These are phyloP conservation scores for Mizuhopecten yessoensis DNA, from an alignment of 1,140 invertebrate genomes.

Conservation along the genomic window DNA sequence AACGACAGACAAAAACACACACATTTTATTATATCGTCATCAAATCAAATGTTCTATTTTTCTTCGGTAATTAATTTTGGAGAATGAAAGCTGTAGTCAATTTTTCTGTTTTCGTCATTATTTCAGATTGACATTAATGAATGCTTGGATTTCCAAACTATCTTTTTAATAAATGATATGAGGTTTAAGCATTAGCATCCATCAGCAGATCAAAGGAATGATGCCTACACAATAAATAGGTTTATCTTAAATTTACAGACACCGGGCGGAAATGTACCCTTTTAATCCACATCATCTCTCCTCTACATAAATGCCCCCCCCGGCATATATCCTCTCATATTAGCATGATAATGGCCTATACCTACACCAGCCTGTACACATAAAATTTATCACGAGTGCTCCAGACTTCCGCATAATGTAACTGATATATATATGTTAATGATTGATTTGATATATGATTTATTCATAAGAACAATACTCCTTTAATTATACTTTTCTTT, in stretches of 20 bases:
- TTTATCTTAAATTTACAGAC: constrained; percentile 12
- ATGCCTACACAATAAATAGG: neutral
- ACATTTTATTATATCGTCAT: neutral
- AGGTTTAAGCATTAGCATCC: neutral
- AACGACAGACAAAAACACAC: neutral
- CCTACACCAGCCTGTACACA: neutral
- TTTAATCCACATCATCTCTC: neutral
- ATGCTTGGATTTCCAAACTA: neutral
- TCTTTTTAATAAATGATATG: constrained; percentile 12
- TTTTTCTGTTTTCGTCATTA: neutral
- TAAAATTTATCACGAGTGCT: neutral
- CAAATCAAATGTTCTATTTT: neutral
- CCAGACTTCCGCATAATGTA: neutral
- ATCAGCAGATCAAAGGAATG: neutral
- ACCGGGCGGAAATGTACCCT: constrained; percentile 17
- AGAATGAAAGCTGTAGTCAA: constrained; percentile 2
- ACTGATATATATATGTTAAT: neutral
- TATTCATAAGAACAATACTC: no score
- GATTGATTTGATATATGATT: neutral
- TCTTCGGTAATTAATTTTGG: neutral
- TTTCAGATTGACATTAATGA: constrained; percentile 8
- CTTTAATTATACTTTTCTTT: no score
- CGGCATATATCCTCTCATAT: neutral
- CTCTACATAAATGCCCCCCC: neutral
- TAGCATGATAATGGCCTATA: neutral